phyloP scores from a whole-genome alignment of 2,888 invertebrate genomes.

The Halictus quadricinctus region DNA sequence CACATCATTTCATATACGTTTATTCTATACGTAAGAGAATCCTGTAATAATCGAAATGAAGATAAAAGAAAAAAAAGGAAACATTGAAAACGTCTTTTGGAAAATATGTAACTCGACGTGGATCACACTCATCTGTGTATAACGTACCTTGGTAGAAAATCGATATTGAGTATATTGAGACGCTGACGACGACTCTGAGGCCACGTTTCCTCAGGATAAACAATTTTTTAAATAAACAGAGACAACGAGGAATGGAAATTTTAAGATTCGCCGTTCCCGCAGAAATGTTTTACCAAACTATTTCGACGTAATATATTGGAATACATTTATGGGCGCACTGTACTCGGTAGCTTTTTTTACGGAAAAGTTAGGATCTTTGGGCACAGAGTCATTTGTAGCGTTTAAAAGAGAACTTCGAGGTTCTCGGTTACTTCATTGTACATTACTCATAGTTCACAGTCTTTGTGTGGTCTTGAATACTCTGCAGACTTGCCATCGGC shows the following conservation, averaged over 20 bases:
- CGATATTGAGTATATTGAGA: constrained; percentile 36
- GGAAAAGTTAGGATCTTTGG: background rate
- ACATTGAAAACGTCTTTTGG: constrained; percentile 34
- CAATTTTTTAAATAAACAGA: background rate
- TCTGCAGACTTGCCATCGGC: background rate
- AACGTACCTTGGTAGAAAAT: constrained; percentile 65
- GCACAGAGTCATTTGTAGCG: background rate
- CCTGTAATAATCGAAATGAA: constrained; percentile 63
- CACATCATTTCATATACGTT: constrained; percentile 45
- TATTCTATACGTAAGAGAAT: constrained; percentile 56
- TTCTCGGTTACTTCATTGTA: constrained; percentile 1
- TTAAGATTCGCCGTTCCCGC: background rate
- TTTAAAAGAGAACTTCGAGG: background rate
- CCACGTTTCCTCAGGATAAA: background rate
- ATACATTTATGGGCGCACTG: background rate
- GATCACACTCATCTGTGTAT: constrained; percentile 62
- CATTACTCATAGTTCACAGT: constrained; percentile 4
- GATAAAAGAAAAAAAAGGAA: constrained; percentile 39
- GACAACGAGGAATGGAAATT: background rate
- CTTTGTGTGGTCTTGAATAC: background rate
- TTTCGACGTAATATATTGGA: background rate
- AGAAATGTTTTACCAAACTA: background rate
- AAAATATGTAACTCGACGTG: constrained; percentile 53
- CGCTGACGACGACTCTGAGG: constrained; percentile 17
- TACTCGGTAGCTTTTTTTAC: background rate